Evolutionary conservation across 1,140 invertebrate species (phyloP), one percentile per base, ranked within the genome.

Genomic region (Phymastichus coffea): DNA sequence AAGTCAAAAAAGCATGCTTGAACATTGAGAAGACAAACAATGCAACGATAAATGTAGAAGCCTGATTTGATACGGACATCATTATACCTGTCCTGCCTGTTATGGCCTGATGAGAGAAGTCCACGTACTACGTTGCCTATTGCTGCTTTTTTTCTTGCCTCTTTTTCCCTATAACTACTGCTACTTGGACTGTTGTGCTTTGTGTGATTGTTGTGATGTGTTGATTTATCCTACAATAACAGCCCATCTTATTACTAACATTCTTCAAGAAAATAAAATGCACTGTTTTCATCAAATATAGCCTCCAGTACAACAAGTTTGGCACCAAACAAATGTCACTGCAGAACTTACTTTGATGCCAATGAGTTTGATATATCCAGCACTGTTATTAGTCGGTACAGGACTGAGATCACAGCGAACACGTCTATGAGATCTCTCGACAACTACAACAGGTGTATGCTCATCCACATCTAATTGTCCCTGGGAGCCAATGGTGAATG

Each of bases 31-130:
- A n/a, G n/a, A 40, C 66, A 55, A 61, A 64, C 49, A 66, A 64
- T 63, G 48, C 49, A 73, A 71, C 43, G 22, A 66, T 65, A 65
- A 67, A 66, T 59, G 70, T 78, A 78, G 28, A 79, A 79, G 77
- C 77, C 76, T 78, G 76, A 78, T 74, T 79, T 77, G 77, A 79
- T 79, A 79, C 76, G 75, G 77, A 79, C 77, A 79, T 78, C 76
- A 77, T 79, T 78, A 78, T 79, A 79, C 77, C 77, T 79, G 77
- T 79, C 77, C 77, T 79, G 77, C 75, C 76, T 78, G 68, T 69
- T 74, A 71, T 79, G 75, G 77, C 76, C 70, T 72, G 76, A 78
- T 71, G 77, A 73, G 66, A 79, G 75, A 66, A 79, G 64, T 68
- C 77, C 76, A 57, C 76, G 75, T 76, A 79, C 77, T 70, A 71